These are phyloP conservation scores for Radopholus similis DNA, from an alignment of 1,140 invertebrate species.

Conservation along the genomic window DNA sequence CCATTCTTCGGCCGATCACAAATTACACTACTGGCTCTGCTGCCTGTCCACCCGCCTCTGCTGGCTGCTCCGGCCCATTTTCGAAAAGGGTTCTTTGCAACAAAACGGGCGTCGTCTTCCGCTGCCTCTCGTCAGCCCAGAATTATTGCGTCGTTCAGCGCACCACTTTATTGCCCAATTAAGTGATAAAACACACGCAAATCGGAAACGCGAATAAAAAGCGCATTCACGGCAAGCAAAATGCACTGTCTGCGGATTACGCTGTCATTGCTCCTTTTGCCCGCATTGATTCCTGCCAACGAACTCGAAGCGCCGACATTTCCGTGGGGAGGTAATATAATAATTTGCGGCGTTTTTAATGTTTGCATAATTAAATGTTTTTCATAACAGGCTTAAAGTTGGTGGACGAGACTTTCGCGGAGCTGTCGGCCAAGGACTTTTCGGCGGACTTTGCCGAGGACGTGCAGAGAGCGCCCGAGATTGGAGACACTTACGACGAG, in stretches of 20 bases:
- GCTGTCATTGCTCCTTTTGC: not conserved
- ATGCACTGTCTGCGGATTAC: not conserved
- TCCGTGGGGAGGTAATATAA: not conserved
- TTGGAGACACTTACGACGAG: conserved; percentile 14
- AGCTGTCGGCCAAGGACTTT: conserved; percentile 3
- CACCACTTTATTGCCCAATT: too few species aligned
- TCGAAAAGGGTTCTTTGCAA: too few species aligned
- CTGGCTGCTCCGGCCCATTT: too few species aligned
- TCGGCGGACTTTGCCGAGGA: conserved; percentile 13
- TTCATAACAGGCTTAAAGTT: not conserved
- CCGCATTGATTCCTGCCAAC: not conserved
- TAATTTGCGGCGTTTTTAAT: not conserved
- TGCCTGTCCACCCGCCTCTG: too few species aligned
- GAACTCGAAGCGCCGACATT: not conserved
- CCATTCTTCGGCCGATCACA: too few species aligned
- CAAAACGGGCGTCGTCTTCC: too few species aligned
- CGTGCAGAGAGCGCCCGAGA: not conserved
- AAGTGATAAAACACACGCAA: too few species aligned
- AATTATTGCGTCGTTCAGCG: too few species aligned
- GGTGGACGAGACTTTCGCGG: conserved; percentile 4
- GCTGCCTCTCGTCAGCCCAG: too few species aligned
- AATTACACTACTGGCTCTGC: too few species aligned
- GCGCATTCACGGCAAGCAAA: not conserved
- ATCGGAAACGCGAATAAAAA: too few species aligned
- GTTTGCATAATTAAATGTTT: not conserved